Evolutionary conservation across 2,797 vertebrate species (phyloP), one percentile per base, ranked within the genome.

Genomic region (Echeneis naucrates): DNA sequence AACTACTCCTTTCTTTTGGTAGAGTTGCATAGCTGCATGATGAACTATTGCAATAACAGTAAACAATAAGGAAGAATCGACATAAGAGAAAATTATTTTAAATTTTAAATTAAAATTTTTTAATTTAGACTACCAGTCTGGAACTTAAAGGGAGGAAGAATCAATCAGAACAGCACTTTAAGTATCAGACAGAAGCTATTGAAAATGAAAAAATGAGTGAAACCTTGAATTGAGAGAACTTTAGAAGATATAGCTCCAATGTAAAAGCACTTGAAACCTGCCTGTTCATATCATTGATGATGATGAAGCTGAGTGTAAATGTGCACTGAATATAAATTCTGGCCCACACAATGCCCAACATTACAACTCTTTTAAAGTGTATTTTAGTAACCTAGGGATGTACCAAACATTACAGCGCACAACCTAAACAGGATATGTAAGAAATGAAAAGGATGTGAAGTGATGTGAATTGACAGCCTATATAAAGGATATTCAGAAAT

Each of bases 11-110:
- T 63, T 35, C n/a, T n/a, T 42, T 8, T 17, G 27, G 4, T 17
- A 10, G 30, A 13, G 33, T 55, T 24, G 37, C n/a, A n/a, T n/a
- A n/a, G n/a, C 51, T 53, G 61, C 67, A 19, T 65, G 42, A 55
- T 68, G 7, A 53, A 35, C 3, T 42, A 51, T 57, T 35, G 40
- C 44, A 56, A 56, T 50, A 19, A 69, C 1, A 61, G 37, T 19
- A 53, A 12, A 59, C 26, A 58, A 56, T n/a, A 65, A 74, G 72
- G 23, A 17, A 8, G 0, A 44, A 38, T 44, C n/a, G 57, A 35
- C 68, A 77, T 47, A 59, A 47, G 13, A 27, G 56, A 9, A 64
- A 77, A 76, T 48, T n/a, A n/a, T n/a, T n/a, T n/a, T n/a, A n/a
- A n/a, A n/a, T n/a, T n/a, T n/a, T n/a, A n/a, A n/a, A n/a, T n/a